Base-by-base conservation (phyloP, 2,888 invertebrate genomes). In the Microchrysa polita region DNA sequence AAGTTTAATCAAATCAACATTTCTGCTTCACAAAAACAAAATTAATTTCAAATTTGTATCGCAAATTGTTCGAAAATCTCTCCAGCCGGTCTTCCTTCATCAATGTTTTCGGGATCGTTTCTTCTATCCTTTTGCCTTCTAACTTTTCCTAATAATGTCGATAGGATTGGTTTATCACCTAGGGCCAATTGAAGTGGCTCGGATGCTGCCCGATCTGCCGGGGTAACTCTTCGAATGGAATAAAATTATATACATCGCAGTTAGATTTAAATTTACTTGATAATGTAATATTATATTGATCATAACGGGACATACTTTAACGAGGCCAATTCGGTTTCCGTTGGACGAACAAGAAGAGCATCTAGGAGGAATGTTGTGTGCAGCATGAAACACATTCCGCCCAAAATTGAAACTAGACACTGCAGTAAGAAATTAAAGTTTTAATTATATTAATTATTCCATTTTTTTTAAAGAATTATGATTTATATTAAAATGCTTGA, bases 341-440 rank as follows among this genome's bases (percentile, higher is more conserved):
- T 69, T 14, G 69, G 69, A 14, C 40, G 12, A 1, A 73, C 63
- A 18, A 73, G 16, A 0, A 73, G 14, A 9, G 48, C 57, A 80
- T 84, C 22, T 81, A 81, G 1, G 80, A 80, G 12, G 81, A 82
- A 67, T 5, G 60, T 71, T 42, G 61, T 16, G 61, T 69, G 69
- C 5, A 74, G 42, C 18, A 74, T 27, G 63, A 40, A 74, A 23
- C 42, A 44, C 5, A 74, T 14, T 5, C 40, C 55, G 16, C 55
- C 27, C n/a, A 63, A 22, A 9, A 74, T 34, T 1, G 74, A 74
- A 14, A 67, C 23, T 1, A 74, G 69, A 16, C 74, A 69, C 74
- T 74, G 60, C 12, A n/a, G n/a, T n/a, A n/a, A n/a, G n/a, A n/a
- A n/a, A n/a, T n/a, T n/a, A n/a, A n/a, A n/a, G n/a, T n/a, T n/a